These are phyloP conservation scores for Papilio elwesi DNA, from an alignment of 2,888 invertebrate genomes.

Conservation along the genomic window DNA sequence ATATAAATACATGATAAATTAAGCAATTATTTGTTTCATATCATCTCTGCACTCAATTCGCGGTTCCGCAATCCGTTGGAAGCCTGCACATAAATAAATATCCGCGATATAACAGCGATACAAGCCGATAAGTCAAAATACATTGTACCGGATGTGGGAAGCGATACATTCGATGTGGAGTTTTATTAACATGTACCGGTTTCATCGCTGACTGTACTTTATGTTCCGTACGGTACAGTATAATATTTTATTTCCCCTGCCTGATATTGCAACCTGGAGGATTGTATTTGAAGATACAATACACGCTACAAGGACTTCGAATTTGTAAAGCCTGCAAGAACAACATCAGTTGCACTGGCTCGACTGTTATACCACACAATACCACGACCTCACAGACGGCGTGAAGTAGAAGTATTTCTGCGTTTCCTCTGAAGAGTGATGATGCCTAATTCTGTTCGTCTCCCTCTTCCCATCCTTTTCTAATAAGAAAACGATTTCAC, in stretches of 20 bases:
- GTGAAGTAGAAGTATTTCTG: too few species aligned
- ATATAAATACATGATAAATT: neutral
- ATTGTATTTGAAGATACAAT: too few species aligned
- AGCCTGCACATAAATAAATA: slow-evolving; percentile 6
- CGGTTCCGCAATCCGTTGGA: slow-evolving; percentile 6
- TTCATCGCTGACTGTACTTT: neutral
- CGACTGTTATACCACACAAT: too few species aligned
- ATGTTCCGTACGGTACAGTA: neutral
- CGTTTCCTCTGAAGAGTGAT: too few species aligned
- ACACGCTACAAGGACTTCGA: too few species aligned
- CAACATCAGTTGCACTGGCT: too few species aligned
- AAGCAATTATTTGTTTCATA: slow-evolving; percentile 2
- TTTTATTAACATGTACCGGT: slow-evolving; percentile 1
- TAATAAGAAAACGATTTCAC: too few species aligned
- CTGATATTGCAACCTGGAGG: too few species aligned
- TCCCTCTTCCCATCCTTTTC: too few species aligned
- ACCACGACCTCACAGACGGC: too few species aligned
- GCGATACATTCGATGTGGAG: slow-evolving; percentile 7
- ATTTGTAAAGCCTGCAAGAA: too few species aligned
- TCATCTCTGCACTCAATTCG: slow-evolving; percentile 4
- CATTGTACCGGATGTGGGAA: slow-evolving; percentile 9
- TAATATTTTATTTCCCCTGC: neutral
- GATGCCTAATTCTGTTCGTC: too few species aligned
- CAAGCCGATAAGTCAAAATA: slow-evolving; percentile 9
- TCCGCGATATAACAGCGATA: neutral